Evolutionary conservation across 2,888 invertebrate genomes (phyloP).

Genomic region (Drosophila neotestacea): DNA sequence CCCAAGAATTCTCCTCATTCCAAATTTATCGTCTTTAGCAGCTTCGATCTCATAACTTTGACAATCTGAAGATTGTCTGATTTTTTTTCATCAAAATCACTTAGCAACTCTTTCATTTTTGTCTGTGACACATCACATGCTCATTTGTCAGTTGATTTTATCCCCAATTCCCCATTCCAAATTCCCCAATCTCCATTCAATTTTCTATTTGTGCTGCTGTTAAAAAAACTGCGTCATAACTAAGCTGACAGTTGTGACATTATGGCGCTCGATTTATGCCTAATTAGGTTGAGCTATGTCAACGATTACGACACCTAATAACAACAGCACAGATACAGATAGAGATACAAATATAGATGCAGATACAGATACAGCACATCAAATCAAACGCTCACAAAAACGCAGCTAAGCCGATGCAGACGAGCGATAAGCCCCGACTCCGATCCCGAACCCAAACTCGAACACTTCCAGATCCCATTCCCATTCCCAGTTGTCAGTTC

Average conservation of each 20-base stretch:
- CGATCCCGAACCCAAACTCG: background rate
- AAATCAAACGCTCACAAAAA: constrained; percentile 39
- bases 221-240: constrained; percentile 23
- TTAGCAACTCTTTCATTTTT: constrained; percentile 45
- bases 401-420: constrained; percentile 71
- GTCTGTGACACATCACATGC: constrained; percentile 48
- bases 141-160: constrained; percentile 48
- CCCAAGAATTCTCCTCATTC: constrained; percentile 4
- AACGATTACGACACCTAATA: constrained; percentile 79
- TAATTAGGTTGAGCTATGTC: constrained; percentile 80
- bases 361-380: constrained; percentile 29
- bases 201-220: constrained; percentile 11
- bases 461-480: background rate
- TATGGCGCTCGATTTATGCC: constrained; percentile 76
- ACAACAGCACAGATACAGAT: constrained; percentile 48
- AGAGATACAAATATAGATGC: constrained; percentile 21
- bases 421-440: constrained; percentile 56
- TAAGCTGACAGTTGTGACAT: constrained; percentile 80
- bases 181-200: constrained; percentile 4
- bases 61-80: constrained; percentile 7
- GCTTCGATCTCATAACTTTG: background rate
- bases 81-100: constrained; percentile 36
- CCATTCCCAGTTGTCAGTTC: constrained; percentile 30
- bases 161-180: background rate
- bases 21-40: background rate